Evolutionary conservation across 1,140 invertebrate genomes (phyloP).

Genomic region (Onthophagus taurus): DNA sequence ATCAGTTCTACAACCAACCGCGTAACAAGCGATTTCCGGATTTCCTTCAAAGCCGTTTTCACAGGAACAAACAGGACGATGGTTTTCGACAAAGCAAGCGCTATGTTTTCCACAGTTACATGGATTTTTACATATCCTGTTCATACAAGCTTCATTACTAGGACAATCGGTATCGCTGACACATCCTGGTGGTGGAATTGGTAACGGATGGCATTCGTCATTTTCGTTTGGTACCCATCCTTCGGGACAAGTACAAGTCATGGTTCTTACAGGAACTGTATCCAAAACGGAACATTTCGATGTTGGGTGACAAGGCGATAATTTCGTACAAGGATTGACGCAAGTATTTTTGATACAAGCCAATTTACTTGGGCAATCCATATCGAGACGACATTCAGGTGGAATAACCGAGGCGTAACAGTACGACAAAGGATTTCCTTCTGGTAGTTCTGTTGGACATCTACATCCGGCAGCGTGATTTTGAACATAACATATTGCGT

Average conservation of each 20-base stretch:
- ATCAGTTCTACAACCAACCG: constrained; percentile 67
- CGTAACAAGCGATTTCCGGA: constrained; percentile 66
- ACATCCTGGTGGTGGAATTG: constrained; percentile 63
- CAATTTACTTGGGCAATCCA: constrained; percentile 67
- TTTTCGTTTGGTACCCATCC: constrained; percentile 68
- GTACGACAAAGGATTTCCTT: constrained; percentile 68
- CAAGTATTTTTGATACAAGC: constrained; percentile 74
- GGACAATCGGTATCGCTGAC: constrained; percentile 67
- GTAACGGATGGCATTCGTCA: constrained; percentile 63
- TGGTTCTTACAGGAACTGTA: constrained; percentile 70
- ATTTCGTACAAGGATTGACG: constrained; percentile 63
- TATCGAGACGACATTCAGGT: constrained; percentile 63
- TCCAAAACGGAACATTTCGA: constrained; percentile 70
- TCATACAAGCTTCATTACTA: constrained; percentile 69
- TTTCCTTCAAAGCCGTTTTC: constrained; percentile 74
- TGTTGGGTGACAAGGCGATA: constrained; percentile 61
- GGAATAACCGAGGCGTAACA: constrained; percentile 49
- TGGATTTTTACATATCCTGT: constrained; percentile 74
- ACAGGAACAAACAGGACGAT: constrained; percentile 79
- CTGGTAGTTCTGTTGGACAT: constrained; percentile 62
- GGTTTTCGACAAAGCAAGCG: constrained; percentile 70
- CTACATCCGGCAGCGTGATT: constrained; percentile 66
- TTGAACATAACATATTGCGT: constrained; percentile 66
- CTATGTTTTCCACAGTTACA: constrained; percentile 81
- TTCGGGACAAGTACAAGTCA: constrained; percentile 76